Evolutionary conservation across 2,797 vertebrate genomes (phyloP), one percentile per base, ranked within the genome.

Genomic region (Coilia nasus): DNA sequence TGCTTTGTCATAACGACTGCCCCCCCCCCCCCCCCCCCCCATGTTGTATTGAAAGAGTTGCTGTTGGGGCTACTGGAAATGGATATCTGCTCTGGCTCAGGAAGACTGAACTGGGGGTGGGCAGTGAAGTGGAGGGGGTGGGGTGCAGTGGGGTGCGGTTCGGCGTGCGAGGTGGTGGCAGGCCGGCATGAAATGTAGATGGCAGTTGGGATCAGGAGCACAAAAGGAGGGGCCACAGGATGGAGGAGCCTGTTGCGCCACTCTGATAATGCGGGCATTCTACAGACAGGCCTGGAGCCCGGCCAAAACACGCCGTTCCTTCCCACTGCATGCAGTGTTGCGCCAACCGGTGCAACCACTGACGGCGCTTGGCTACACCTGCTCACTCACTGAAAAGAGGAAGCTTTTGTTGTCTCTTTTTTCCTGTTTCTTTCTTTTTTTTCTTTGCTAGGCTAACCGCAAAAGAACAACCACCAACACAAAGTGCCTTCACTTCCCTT

Each of bases 191-290:
- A 85, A 80, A 87, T 81, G 75, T 57, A 86, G 80, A 64, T 86
- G 82, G 41, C 85, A 64, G 83, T 87, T 83, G 83, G 47, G 81
- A 67, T 78, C 57, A 59, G 47, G n/a, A 80, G 35, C 47, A 71
- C 82, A 56, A 56, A 85, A 78, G 71, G 7, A 44, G 71, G 78
- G 54, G 84, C 82, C 47, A 85, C 82, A 85, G 82, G 83, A 87
- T 71, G 80, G 80, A 60, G 59, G 86, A 84, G 67, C 81, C 17
- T 71, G 81, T 81, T 75, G 78, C 23, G 2, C 50, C 82, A 44
- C 21, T 44, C 35, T 84, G 71, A 78, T 81, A 75, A 82, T 87
- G 78, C 78, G 84, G 83, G 25, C 71, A 83, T 88, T 88, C 89
- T 86, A 62, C 80, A 78, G 54, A 81, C 62, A 64, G 71, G 35